Base-by-base conservation (phyloP, 2,888 invertebrate genomes). In the Synergus japonicus region DNA sequence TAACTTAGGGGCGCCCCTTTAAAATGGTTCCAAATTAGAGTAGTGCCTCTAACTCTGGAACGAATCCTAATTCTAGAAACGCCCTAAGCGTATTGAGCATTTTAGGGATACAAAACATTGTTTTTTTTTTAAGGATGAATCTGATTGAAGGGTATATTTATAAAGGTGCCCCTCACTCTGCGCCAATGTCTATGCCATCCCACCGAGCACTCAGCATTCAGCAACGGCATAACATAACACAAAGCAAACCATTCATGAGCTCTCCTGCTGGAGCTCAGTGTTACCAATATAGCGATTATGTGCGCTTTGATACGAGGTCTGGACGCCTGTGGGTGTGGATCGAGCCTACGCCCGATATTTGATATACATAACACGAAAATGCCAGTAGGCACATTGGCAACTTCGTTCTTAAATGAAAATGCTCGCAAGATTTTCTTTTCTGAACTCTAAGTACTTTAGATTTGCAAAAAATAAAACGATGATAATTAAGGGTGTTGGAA, bases 161-260 rank as follows among this genome's bases (percentile, higher is more conserved):
- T 64, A 13, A 29, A 18, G 58, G 58, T n/a, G 8, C n/a, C 58
- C 58, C 58, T 58, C n/a, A 18, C 2, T 29, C 60, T 22, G 63
- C 46, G 60, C 77, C 76, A 69, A 58, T 76, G 60, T 60, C 3
- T 43, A 18, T 66, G 44, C 63, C 43, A 41, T 29, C 46, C 9
- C 46, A 15, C 66, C 76, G 41, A n/a, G 49, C 77, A 58, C 78
- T 79, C 79, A 79, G 49, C 77, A 58, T 77, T 79, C 79, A 79
- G 81, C 79, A 69, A 83, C 79, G 83, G 83, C 84, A 81, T 84
- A 85, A 83, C 80, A 83, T 84, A 82, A 80, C 81, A 85, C 86
- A 85, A 85, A 85, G 84, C 81, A 66, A 83, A 77, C 82, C 85
- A 87, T 87, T 87, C 82, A 87, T 85, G 82, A 81, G 79, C 81